Base-by-base conservation (phyloP, 2,113 vertebrate genomes). In the Pelobates fuscus region DNA sequence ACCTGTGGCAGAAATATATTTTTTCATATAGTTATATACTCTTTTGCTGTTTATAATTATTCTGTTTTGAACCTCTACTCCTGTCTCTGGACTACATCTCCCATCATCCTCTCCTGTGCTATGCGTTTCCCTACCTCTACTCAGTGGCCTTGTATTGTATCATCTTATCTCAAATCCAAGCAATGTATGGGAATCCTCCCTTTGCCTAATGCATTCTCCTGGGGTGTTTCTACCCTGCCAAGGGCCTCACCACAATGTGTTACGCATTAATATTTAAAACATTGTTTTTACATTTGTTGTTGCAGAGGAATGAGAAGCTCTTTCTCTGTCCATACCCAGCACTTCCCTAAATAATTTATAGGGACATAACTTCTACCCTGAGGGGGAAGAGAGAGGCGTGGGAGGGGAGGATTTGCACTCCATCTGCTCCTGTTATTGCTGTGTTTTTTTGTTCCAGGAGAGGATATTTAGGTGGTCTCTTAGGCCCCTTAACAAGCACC, bases 221-320 rank as follows among this genome's bases (percentile, higher is more conserved):
- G 26, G 67, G 61, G 62, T 41, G 52, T 44, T 44, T 49, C 43
- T 8, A 44, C 58, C 62, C 71, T 74, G 62, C 71, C 72, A 17
- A 11, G 30, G 27, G 21, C 62, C 49, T 75, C 52, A 67, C 71
- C 71, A 21, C 63, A 75, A 75, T 67, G 71, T 67, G 71, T 75
- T 52, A 14, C 25, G 18, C 72, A 67, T 76, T 8, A 76, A 76
- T 76, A 76, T 76, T 76, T 76, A 32, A 74, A 24, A 24, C 32
- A 46, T 59, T 75, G 62, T 75, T 76, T 76, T 59, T 76, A 67
- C 72, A 76, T 76, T 76, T 76, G 63, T 67, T 67, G 12, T 44
- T 63, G 46, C 27, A 43, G 46, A 73, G 60, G 60, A 65, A 43
- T 57, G 25, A 67, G 63, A 60, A 67, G 63, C 72, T 60, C 54